These are phyloP conservation scores for Bradypus variegatus DNA, from an alignment of 2,797 vertebrate species.

Conservation along the genomic window DNA sequence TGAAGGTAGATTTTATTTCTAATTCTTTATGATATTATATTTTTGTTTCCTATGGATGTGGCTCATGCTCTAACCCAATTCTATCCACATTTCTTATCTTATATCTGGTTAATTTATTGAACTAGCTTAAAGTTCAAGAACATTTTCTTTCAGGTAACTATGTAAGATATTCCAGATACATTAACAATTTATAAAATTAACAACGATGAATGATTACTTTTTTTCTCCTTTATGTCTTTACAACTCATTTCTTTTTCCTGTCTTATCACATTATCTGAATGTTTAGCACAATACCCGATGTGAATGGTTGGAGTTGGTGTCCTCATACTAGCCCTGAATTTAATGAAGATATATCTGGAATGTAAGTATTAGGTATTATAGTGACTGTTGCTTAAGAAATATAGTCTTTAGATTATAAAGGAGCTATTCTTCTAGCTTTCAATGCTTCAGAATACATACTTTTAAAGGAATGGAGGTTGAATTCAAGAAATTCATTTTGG, in stretches of 20 bases:
- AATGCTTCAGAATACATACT: neutral
- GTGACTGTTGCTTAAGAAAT: neutral
- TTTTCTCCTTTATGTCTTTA: neutral
- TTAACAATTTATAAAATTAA: constrained; percentile 22
- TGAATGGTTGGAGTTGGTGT: neutral
- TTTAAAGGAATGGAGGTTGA: neutral
- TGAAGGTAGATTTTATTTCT: neutral
- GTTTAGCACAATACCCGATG: neutral
- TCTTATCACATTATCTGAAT: neutral
- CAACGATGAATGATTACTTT: neutral
- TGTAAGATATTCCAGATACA: neutral
- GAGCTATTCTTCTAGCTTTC: neutral
- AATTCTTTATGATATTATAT: neutral
- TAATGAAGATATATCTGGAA: neutral
- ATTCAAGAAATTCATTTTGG: neutral
- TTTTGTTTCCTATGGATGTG: neutral
- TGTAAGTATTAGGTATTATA: rapidly evolving
- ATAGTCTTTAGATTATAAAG: neutral
- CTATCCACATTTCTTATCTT: neutral
- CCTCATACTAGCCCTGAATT: neutral
- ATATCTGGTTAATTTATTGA: neutral
- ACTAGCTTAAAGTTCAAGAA: neutral
- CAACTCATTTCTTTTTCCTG: neutral
- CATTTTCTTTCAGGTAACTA: neutral
- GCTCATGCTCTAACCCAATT: neutral